Conservation (phyloP, 2,113 vertebrate genomes). For the Ciconia boyciana region DNA sequence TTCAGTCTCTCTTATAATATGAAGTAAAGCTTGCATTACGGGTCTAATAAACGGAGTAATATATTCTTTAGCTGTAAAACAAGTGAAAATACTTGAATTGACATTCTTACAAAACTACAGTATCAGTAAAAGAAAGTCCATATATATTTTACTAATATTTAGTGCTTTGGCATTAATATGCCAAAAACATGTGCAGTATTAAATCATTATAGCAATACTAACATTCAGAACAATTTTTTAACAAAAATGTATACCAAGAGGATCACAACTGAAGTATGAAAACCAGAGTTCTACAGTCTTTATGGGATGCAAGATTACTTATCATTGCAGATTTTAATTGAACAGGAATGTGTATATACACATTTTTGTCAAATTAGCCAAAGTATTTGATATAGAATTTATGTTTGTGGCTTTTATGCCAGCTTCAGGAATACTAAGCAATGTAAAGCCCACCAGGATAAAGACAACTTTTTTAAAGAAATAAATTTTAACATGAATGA, state of each 20-base stretch:
- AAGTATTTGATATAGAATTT: not conserved
- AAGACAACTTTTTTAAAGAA: not conserved
- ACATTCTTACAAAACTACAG: not conserved
- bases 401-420: not conserved
- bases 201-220: not conserved
- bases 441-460: not conserved
- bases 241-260: not conserved
- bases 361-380: not conserved
- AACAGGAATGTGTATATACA: not conserved
- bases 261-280: not conserved
- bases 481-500: not conserved
- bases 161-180: not conserved
- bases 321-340: not conserved
- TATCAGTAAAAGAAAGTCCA: not conserved
- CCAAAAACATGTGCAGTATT: not conserved
- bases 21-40: conserved; percentile 97
- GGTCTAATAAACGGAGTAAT: conserved; percentile 95
- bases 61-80: conserved; percentile 91
- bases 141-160: not conserved
- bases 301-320: not conserved
- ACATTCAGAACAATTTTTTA: not conserved
- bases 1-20: conserved; percentile 98
- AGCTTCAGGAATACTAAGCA: not conserved
- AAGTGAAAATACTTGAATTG: not conserved
- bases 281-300: not conserved